A percentile compares a stretch with the other conserved stretches of the same genome.
Evolutionary conservation across 2,113 vertebrate genomes (phyloP).

Genomic region (Crypturellus undulatus): DNA sequence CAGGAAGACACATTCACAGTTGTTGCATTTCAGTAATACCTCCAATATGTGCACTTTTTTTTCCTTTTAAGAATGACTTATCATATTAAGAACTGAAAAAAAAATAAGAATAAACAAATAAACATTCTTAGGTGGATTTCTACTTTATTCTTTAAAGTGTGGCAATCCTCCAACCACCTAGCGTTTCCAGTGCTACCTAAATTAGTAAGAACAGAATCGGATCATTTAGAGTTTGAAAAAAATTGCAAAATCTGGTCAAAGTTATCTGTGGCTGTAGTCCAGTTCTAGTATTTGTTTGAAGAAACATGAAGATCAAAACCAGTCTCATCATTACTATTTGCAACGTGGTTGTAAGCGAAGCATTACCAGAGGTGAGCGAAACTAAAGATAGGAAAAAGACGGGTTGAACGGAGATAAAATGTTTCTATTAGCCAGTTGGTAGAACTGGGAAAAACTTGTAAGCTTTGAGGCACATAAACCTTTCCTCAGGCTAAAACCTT

Average conservation of each 20-base stretch:
- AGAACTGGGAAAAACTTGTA: not conserved
- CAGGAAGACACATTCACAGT: not conserved
- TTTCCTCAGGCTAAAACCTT: conserved; percentile 34
- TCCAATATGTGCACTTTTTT: not conserved
- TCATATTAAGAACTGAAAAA: not conserved
- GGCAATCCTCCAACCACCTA: not conserved
- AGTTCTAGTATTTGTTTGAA: not conserved
- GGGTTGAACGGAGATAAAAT: not conserved
- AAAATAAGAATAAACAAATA: no score
- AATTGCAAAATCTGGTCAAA: not conserved
- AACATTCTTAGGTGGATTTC: not conserved
- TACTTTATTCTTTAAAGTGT: not conserved
- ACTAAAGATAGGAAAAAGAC: not conserved
- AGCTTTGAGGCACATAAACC: not conserved
- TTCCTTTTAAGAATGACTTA: not conserved
- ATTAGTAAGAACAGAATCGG: not conserved
- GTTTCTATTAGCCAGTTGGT: not conserved
- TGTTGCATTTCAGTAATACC: not conserved
- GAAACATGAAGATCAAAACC: not conserved
- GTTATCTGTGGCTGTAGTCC: not conserved
- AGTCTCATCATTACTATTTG: not conserved
- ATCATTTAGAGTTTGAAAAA: not conserved
- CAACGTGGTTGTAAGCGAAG: accelerated
- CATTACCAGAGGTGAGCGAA: not conserved
- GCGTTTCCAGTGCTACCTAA: not conserved